These are phyloP conservation scores for Lottia scabra DNA, from an alignment of 2,888 invertebrate species.

Conservation along the genomic window DNA sequence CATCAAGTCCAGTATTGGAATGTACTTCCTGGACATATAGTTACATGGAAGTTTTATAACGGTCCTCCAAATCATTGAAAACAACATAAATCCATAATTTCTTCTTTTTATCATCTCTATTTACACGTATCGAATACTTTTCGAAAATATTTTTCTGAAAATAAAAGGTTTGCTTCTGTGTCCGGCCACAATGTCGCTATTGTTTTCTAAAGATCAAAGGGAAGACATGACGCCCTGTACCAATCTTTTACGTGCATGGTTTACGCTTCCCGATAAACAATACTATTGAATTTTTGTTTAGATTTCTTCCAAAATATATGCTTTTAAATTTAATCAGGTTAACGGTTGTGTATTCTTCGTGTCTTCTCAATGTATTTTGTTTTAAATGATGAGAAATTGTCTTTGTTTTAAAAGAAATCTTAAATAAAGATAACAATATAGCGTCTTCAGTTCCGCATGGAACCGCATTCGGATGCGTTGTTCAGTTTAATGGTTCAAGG, in stretches of 20 bases:
- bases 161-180: neutral
- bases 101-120: neutral
- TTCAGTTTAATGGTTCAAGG: no score
- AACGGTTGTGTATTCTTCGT: conserved; percentile 18
- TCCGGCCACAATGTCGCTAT: conserved; percentile 15
- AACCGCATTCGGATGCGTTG: no score
- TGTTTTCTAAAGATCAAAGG: conserved; percentile 18
- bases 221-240: conserved; percentile 5
- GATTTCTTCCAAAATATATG: conserved; percentile 17
- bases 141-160: neutral
- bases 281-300: conserved; percentile 16
- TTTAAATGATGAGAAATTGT: neutral
- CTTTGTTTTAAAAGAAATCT: neutral
- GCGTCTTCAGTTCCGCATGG: no score
- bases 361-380: conserved; percentile 2
- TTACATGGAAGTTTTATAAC: no score
- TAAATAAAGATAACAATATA: no score
- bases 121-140: neutral
- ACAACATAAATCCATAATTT: no score
- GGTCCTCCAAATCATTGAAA: no score
- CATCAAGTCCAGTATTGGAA: no score
- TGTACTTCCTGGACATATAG: no score
- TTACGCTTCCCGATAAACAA: conserved; percentile 15
- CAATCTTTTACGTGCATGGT: conserved; percentile 11
- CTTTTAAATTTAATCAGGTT: conserved; percentile 24